Percentiles rank a stretch among this genome's conserved stretches.
Conservation (phyloP, 2,888 invertebrate species). For the Frankliniella fusca region DNA sequence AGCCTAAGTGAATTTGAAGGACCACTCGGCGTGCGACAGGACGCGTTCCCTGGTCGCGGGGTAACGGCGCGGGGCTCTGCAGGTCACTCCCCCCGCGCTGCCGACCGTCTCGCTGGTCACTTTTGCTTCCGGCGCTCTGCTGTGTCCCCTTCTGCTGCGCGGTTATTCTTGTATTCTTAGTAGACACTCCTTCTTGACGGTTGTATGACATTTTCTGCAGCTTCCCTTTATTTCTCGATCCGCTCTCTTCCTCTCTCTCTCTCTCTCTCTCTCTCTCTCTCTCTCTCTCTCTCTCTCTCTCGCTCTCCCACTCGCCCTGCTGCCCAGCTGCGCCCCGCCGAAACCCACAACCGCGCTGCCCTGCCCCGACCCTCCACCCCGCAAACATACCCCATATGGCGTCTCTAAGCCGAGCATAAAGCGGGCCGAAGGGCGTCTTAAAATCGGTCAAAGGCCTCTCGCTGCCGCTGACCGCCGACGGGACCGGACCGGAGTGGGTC, state of each 20-base stretch:
- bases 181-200: no score
- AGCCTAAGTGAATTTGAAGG: constrained; percentile 13
- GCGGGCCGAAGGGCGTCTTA: constrained; percentile 12
- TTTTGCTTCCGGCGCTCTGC: background rate
- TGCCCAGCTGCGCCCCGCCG: no score
- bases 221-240: background rate
- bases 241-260: background rate
- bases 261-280: no score
- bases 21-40: background rate
- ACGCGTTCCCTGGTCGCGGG: no score
- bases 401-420: constrained; percentile 19
- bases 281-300: no score
- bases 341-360: no score
- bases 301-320: no score
- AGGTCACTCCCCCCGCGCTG: background rate
- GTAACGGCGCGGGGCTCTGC: no score
- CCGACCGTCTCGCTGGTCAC: background rate
- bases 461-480: background rate
- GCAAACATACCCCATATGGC: background rate
- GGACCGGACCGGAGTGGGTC: background rate
- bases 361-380: background rate
- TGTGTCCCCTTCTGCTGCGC: background rate
- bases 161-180: background rate
- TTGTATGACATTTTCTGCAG: background rate
- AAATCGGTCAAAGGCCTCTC: constrained; percentile 11